Conservation (phyloP, 2,797 vertebrate species). For the Thalassophryne amazonica region DNA sequence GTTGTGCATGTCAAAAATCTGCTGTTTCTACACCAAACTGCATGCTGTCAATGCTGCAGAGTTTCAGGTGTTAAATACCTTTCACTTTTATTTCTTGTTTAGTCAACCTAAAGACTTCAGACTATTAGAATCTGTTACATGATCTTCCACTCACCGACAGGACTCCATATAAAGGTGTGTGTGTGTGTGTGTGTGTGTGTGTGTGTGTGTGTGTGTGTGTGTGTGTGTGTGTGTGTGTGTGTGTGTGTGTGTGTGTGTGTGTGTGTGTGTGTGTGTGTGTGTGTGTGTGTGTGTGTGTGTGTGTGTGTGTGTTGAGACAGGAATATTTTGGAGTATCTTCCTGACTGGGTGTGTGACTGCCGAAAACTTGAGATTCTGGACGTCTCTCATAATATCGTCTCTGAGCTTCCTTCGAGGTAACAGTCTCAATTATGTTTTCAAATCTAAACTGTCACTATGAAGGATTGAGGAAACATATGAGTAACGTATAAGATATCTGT, state of each 20-base stretch:
- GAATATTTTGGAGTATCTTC: conserved; percentile 89
- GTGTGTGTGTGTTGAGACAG: conserved; percentile 74
- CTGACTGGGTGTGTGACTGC: conserved; percentile 94
- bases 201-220: too few species aligned
- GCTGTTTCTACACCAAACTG: background rate
- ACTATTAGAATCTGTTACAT: too few species aligned
- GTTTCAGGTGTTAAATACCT: background rate
- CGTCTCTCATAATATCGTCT: conserved; percentile 86
- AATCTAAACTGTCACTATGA: conserved; percentile 4
- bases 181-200: too few species aligned
- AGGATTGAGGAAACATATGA: too few species aligned
- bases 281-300: conserved; percentile 23
- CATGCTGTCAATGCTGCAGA: background rate
- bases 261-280: conserved; percentile 29
- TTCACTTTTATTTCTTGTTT: background rate
- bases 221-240: too few species aligned
- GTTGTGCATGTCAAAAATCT: background rate
- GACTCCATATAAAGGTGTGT: too few species aligned
- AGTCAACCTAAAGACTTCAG: background rate
- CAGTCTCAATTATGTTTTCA: conserved; percentile 9
- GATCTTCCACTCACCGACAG: too few species aligned
- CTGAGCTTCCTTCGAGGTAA: conserved; percentile 88
- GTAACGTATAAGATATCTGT: too few species aligned
- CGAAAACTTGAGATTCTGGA: conserved; percentile 93
- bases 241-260: conserved; percentile 29